phyloP scores from a whole-genome alignment of 2,888 invertebrate species.

The Rotaria sp. region DNA sequence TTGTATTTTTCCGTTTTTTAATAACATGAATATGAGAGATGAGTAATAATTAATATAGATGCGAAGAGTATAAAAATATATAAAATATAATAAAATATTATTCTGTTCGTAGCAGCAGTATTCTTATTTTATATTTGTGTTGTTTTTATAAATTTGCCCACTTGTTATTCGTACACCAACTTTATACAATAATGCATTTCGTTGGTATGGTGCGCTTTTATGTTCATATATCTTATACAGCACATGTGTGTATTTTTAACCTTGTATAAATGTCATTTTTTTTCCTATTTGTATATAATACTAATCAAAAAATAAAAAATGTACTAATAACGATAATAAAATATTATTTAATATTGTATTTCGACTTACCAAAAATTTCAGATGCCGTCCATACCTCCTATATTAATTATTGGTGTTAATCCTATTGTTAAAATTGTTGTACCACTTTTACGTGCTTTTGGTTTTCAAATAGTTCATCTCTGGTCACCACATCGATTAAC shows the following conservation, averaged over 20 bases:
- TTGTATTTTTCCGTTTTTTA: background rate
- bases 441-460: constrained; percentile 1
- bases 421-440: background rate
- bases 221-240: background rate
- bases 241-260: background rate
- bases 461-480: constrained; percentile 11
- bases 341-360: background rate
- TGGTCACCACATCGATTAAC: constrained; percentile 3
- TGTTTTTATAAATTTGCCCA: background rate
- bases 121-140: background rate
- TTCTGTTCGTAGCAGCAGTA: background rate
- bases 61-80: background rate
- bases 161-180: background rate
- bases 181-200: background rate
- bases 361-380: background rate
- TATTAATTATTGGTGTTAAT: background rate
- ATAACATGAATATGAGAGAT: background rate
- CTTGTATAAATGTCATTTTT: background rate
- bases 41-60: background rate
- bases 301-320: background rate
- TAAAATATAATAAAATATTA: background rate
- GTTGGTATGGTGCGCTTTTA: background rate
- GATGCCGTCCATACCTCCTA: background rate
- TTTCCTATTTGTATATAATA: background rate
- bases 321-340: background rate